Evolutionary conservation across 1,140 invertebrate species (phyloP).

Genomic region (Aphidius ervi): DNA sequence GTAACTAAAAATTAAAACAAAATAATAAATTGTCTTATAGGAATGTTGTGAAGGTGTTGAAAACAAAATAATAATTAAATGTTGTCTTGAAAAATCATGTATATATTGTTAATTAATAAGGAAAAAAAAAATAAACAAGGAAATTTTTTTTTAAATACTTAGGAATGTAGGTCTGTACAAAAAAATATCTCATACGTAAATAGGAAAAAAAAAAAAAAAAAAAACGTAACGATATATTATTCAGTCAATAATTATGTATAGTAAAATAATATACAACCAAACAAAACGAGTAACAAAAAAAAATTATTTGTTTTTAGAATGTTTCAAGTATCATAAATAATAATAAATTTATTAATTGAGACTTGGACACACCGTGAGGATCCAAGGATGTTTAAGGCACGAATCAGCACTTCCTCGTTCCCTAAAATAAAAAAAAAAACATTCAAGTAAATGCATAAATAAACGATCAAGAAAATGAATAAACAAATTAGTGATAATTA

Average conservation of each 20-base stretch:
- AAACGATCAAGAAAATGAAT: background rate
- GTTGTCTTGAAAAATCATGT: too few relatives aligned
- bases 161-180: constrained; percentile 14
- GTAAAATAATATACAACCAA: background rate
- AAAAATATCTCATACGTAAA: background rate
- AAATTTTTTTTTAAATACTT: constrained; percentile 10
- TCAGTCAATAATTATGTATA: constrained; percentile 7
- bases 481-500: constrained; percentile 13
- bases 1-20: too few relatives aligned
- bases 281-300: constrained; percentile 6
- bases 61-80: too few relatives aligned
- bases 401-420: constrained; percentile 60
- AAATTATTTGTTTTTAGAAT: background rate
- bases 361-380: constrained; percentile 54
- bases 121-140: too few relatives aligned
- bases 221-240: background rate
- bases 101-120: too few relatives aligned
- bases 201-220: constrained; percentile 24
- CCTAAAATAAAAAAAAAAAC: constrained; percentile 37
- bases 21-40: too few relatives aligned
- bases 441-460: background rate
- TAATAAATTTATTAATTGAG: constrained; percentile 33
- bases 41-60: too few relatives aligned
- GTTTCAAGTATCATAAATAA: constrained; percentile 20
- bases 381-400: constrained; percentile 66